Evolutionary conservation across 2,113 vertebrate species (phyloP).

Genomic region (Elachura formosa): DNA sequence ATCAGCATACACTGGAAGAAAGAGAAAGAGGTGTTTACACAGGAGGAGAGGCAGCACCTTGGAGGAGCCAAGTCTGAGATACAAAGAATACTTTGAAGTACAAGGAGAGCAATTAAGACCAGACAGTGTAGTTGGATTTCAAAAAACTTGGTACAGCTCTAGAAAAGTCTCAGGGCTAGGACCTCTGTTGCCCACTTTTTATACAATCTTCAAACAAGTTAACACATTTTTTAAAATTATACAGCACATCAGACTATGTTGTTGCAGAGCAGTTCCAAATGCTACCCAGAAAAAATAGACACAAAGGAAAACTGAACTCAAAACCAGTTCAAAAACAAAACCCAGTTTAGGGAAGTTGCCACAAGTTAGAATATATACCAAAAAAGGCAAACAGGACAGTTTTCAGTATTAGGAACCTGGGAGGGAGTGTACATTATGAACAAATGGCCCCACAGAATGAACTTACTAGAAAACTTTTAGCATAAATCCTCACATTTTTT

Average conservation of each 20-base stretch:
- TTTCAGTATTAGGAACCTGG: not conserved
- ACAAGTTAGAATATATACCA: not conserved
- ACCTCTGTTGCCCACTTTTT: not conserved
- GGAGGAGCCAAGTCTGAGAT: not conserved
- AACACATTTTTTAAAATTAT: not conserved
- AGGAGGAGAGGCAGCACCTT: not conserved
- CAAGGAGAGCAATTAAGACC: not conserved
- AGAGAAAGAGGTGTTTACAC: not conserved
- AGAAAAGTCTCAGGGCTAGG: not conserved
- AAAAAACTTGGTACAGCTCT: not conserved
- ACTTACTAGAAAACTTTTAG: not conserved
- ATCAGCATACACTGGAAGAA: not conserved
- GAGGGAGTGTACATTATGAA: not conserved
- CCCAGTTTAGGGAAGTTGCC: not conserved
- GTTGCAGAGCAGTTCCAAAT: not conserved
- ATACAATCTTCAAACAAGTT: not conserved
- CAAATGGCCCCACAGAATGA: not conserved
- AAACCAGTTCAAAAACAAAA: not conserved
- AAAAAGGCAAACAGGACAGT: not conserved
- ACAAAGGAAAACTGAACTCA: not conserved
- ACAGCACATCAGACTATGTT: not conserved
- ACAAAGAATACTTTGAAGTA: not conserved
- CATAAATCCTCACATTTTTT: rapidly evolving
- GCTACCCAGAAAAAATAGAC: not conserved
- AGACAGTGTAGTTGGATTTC: not conserved